Base-by-base conservation (phyloP, 2,113 vertebrate species). In the Seriola dumerili region DNA sequence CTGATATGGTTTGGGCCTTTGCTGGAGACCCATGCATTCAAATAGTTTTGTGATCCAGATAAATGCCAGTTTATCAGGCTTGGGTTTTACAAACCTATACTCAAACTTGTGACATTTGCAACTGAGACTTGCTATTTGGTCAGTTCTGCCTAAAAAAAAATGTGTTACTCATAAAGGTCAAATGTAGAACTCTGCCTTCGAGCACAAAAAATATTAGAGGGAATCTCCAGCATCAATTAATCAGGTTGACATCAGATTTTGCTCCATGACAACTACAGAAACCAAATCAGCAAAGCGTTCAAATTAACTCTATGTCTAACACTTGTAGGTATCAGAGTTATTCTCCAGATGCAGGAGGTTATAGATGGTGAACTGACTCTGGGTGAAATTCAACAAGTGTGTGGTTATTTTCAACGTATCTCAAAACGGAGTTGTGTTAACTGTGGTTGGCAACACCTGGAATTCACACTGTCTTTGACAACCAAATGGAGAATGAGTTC, bases 21-120 rank as follows among this genome's bases (percentile, higher is more conserved):
- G 40, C 14, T 46, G 77, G 40, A 48, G 7, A 29, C 50, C 3
- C 29, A 29, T 55, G 3, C 44, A 59, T 2, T 59, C 8, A 66
- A 3, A 32, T 32, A 66, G 32, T 62, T n/a, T 11, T 40, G 6
- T 44, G 42, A 32, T 44, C n/a, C 77, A 42, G 32, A 73, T 52
- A 75, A 4, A 46, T 54, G 77, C 17, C 34, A 48, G 52, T 42
- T 76, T 1, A 23, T 48, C 8, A 52, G 25, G 40, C 5, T 40
- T 0, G 0, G 13, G 12, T 76, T 61, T 69, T 23, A 68, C 8
- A 8, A 65, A 58, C 29, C 46, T 21, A n/a, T 21, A n/a, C 42
- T 72, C 13, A 65, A 14, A 78, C 23, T 25, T 44, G 13, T 86
- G 78, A 70, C 59, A 67, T 70, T 64, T 83, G 65, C 17, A 66